Evolutionary conservation across 2,797 vertebrate species (phyloP).

Genomic region (Chloroceryle inda): DNA sequence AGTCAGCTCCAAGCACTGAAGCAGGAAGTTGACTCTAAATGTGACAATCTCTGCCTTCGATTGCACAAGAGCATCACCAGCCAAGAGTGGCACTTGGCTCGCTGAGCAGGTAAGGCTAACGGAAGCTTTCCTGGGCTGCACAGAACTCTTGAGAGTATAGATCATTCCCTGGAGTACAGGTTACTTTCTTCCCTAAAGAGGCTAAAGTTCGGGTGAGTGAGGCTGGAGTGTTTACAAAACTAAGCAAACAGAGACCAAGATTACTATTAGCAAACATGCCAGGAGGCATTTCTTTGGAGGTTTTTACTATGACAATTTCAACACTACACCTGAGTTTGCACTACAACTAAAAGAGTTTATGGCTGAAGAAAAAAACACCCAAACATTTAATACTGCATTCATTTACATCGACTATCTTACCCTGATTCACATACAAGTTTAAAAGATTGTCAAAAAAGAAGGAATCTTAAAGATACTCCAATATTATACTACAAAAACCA

Average conservation of each 20-base stretch:
- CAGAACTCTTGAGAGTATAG: not conserved
- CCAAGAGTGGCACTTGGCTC: not conserved
- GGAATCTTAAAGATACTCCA: not conserved
- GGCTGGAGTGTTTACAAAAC: not conserved
- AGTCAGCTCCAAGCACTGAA: not conserved
- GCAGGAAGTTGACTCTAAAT: accelerated
- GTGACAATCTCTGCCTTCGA: not conserved
- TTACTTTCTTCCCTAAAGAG: not conserved
- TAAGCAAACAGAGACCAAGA: conserved; percentile 28
- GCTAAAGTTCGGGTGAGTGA: conserved; percentile 43
- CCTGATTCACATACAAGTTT: not conserved
- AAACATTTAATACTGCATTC: not conserved
- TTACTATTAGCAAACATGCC: not conserved
- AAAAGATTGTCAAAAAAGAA: not conserved
- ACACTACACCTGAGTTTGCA: not conserved
- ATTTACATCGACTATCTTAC: not conserved
- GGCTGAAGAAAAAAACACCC: not conserved
- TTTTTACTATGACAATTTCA: not conserved
- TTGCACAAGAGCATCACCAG: not conserved
- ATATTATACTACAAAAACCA: not conserved
- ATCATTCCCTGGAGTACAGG: not conserved
- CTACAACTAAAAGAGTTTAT: not conserved
- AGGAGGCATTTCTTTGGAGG: not conserved
- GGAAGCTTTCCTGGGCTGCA: not conserved
- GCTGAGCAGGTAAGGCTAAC: not conserved